Conservation (phyloP, 2,113 vertebrate genomes). For the Cygnus atratus region DNA sequence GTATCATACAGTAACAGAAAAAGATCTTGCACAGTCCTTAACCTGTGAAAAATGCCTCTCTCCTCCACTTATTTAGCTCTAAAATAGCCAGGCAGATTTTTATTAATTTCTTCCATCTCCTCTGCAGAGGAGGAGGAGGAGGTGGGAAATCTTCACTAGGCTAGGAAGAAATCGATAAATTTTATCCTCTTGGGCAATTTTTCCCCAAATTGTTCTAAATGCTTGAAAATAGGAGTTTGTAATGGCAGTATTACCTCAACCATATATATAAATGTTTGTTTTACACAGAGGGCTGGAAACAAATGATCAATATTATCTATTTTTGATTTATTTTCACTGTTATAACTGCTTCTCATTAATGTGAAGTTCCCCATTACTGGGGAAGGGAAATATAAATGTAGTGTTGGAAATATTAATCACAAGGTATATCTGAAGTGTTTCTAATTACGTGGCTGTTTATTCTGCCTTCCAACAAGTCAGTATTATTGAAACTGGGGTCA, state of each 20-base stretch:
- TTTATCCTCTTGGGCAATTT: neutral
- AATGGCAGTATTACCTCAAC: neutral
- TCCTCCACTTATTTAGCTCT: neutral
- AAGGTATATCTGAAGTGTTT: neutral
- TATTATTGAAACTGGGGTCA: neutral
- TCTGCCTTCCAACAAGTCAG: neutral
- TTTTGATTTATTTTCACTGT: neutral
- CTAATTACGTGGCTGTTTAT: neutral
- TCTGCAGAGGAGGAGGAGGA: neutral
- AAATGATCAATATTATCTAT: neutral
- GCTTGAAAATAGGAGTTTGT: neutral
- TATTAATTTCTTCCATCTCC: neutral
- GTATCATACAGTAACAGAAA: conserved; percentile 11
- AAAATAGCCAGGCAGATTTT: conserved; percentile 39
- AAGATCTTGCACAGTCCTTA: conserved; percentile 27
- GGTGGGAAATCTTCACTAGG: neutral
- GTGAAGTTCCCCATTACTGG: neutral
- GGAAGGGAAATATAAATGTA: neutral
- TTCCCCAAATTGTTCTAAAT: neutral
- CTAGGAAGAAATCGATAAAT: neutral
- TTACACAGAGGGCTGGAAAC: neutral
- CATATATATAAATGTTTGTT: conserved; percentile 2
- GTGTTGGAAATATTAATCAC: neutral
- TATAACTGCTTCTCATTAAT: neutral
- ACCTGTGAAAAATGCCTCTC: conserved; percentile 16